Evolutionary conservation across 2,113 vertebrate species (phyloP).

Genomic region (Microtus ochrogaster): DNA sequence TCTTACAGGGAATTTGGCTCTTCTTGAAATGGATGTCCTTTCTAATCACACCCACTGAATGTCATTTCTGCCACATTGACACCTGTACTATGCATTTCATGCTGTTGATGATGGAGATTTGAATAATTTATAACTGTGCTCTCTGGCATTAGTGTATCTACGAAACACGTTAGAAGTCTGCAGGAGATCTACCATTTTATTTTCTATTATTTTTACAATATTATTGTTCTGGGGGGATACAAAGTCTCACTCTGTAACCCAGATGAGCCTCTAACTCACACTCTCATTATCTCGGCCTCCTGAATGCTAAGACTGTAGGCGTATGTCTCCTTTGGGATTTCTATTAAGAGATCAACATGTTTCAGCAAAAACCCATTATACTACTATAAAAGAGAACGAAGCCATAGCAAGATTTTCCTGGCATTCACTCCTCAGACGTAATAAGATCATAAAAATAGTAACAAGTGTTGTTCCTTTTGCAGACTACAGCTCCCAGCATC

Average conservation of each 20-base stretch:
- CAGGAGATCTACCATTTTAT: background rate
- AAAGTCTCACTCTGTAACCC: background rate
- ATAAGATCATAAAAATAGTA: background rate
- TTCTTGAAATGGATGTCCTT: background rate
- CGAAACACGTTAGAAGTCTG: background rate
- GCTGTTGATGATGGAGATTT: background rate
- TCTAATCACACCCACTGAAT: background rate
- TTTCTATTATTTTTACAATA: background rate
- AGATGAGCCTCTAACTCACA: background rate
- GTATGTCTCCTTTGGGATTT: background rate
- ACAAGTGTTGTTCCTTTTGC: too few species aligned
- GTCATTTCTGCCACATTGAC: background rate
- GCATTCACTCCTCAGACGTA: background rate
- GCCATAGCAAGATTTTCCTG: background rate
- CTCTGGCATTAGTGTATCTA: background rate
- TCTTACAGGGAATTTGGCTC: background rate
- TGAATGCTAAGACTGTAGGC: background rate
- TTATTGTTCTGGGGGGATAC: background rate
- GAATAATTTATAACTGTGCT: slow-evolving; percentile 12
- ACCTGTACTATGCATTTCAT: background rate
- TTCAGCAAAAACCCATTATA: background rate
- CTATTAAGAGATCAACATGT: slow-evolving; percentile 7
- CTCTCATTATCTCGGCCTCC: background rate
- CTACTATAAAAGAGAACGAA: background rate
- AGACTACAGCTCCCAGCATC: too few species aligned